phyloP scores from a whole-genome alignment of 2,888 invertebrate species.

The Timema cristinae region DNA sequence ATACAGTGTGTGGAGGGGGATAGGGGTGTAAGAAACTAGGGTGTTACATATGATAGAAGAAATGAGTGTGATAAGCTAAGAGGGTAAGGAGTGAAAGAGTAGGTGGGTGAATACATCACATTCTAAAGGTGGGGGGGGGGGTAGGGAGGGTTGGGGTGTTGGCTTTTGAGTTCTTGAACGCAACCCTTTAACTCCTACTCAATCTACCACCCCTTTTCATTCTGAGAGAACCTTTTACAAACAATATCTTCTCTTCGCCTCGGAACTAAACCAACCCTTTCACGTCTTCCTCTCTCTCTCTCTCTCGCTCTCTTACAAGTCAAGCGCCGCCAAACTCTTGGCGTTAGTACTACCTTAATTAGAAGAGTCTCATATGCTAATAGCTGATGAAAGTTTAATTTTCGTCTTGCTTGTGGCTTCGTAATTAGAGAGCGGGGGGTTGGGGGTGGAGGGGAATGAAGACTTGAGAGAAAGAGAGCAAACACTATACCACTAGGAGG shows the following conservation, averaged over 20 bases:
- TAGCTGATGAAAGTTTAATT: slow-evolving; percentile 50
- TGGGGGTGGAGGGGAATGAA: neutral
- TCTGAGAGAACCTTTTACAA: slow-evolving; percentile 31
- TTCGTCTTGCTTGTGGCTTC: slow-evolving; percentile 46
- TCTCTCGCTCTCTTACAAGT: too few relatives aligned
- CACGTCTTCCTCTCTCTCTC: neutral
- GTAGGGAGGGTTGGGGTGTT: too few relatives aligned
- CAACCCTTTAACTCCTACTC: too few relatives aligned
- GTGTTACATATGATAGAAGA: neutral
- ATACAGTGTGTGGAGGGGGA: neutral
- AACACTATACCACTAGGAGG: neutral
- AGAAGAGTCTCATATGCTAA: slow-evolving; percentile 49
- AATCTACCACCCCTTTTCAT: too few relatives aligned
- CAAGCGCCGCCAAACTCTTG: too few relatives aligned
- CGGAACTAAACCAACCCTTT: neutral
- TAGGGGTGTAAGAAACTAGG: neutral
- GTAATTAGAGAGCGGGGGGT: slow-evolving; percentile 46
- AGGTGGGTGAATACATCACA: too few relatives aligned
- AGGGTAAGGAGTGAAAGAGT: too few relatives aligned
- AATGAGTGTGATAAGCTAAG: too few relatives aligned
- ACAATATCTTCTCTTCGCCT: slow-evolving; percentile 39
- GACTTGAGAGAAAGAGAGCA: neutral
- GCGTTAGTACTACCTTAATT: slow-evolving; percentile 41
- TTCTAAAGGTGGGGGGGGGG: too few relatives aligned
- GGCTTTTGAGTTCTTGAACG: too few relatives aligned